Conservation (phyloP, 2,888 invertebrate genomes). For the Capitulum mitella region DNA sequence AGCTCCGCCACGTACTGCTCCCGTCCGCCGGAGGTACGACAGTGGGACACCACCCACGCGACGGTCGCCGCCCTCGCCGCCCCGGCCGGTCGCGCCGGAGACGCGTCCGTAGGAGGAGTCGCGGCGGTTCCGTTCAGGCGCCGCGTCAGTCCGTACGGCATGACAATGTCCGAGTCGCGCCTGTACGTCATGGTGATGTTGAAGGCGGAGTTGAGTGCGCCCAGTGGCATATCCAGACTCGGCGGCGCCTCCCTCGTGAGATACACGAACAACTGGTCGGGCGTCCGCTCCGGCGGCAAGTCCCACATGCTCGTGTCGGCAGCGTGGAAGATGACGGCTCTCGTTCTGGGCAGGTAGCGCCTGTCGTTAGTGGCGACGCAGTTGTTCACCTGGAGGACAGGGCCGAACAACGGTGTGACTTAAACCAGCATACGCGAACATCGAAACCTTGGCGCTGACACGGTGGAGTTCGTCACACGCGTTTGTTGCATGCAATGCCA, state of each 20-base stretch:
- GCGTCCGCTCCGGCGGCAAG: conserved; percentile 31
- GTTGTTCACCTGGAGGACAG: background rate
- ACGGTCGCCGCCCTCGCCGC: background rate
- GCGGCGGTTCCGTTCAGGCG: no score
- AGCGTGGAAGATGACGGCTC: conserved; percentile 36
- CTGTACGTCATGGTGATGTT: conserved; percentile 32
- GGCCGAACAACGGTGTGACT: no score
- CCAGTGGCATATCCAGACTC: background rate
- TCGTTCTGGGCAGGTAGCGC: conserved; percentile 32
- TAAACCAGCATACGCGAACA: no score
- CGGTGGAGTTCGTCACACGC: no score
- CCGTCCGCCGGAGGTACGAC: background rate
- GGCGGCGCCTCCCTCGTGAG: conserved; percentile 36
- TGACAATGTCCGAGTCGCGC: conserved; percentile 30
- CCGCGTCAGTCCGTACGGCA: no score
- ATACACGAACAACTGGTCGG: conserved; percentile 35
- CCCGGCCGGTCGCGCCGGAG: background rate
- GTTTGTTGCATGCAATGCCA: no score
- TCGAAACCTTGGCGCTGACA: no score
- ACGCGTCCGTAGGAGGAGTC: background rate
- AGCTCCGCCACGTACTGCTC: background rate
- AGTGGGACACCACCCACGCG: conserved; percentile 10
- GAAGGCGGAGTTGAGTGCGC: conserved; percentile 26
- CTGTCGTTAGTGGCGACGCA: conserved; percentile 28
- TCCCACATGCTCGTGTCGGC: conserved; percentile 27